These are phyloP conservation scores for Slavum lentiscoides DNA, from an alignment of 2,888 invertebrate species.

Conservation along the genomic window DNA sequence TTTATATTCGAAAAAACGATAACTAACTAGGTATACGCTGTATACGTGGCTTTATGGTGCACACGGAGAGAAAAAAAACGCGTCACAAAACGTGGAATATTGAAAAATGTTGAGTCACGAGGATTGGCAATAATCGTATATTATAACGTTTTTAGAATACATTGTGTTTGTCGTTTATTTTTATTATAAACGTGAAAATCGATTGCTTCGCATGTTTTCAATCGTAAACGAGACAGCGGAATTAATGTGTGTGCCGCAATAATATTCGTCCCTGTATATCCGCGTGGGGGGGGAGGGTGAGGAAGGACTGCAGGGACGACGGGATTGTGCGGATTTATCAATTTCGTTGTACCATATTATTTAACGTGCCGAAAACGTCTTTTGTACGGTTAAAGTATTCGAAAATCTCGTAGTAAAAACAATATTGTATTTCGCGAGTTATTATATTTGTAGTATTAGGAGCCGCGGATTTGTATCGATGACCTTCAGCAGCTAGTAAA, in stretches of 20 bases:
- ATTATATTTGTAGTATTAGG: no score
- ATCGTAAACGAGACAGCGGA: not conserved
- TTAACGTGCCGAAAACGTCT: no score
- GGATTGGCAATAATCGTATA: slow-evolving; percentile 35
- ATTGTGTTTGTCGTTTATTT: slow-evolving; percentile 18
- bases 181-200: slow-evolving; percentile 31
- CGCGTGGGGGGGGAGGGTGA: not conserved
- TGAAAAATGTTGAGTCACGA: slow-evolving; percentile 21
- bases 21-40: not conserved
- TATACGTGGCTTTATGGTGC: not conserved
- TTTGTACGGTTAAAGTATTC: no score
- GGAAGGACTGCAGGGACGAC: no score
- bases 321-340: not conserved
- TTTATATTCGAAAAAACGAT: slow-evolving; percentile 25
- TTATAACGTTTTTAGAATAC: slow-evolving; percentile 24
- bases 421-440: no score
- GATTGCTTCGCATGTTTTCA: slow-evolving; percentile 26
- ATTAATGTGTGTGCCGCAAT: not conserved
- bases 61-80: not conserved
- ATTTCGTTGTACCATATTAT: not conserved
- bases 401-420: no score
- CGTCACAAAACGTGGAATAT: slow-evolving; percentile 7
- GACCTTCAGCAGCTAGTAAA: no score
- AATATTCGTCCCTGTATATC: not conserved
- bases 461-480: no score